Conservation (phyloP, 1,140 invertebrate species). For the Lordiphosa stackelbergi region DNA sequence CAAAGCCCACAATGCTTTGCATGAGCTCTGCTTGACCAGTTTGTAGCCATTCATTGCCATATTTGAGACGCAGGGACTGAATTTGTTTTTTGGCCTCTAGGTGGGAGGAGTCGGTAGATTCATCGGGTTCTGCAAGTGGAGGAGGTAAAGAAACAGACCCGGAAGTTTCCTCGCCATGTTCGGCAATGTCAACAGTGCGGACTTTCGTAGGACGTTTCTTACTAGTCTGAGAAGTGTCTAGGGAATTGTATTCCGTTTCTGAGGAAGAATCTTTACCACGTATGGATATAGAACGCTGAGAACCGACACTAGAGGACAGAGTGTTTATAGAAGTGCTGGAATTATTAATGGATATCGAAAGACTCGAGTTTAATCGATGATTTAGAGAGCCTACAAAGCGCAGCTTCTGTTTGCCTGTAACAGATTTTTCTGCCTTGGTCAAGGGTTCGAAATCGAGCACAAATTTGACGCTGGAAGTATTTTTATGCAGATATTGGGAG, state of each 20-base stretch:
- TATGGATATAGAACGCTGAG: slow-evolving; percentile 46
- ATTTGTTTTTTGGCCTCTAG: slow-evolving; percentile 82
- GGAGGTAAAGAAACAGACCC: neutral
- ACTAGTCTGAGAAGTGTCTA: slow-evolving; percentile 16
- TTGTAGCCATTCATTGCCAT: slow-evolving; percentile 81
- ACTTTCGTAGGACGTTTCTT: slow-evolving; percentile 39
- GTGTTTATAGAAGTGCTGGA: slow-evolving; percentile 44
- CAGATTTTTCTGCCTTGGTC: slow-evolving; percentile 78
- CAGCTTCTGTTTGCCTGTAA: slow-evolving; percentile 74
- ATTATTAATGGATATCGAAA: slow-evolving; percentile 50
- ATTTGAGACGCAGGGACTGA: slow-evolving; percentile 79
- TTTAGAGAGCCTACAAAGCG: slow-evolving; percentile 32
- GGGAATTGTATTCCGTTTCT: slow-evolving; percentile 26
- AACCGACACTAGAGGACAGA: slow-evolving; percentile 66
- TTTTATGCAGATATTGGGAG: slow-evolving; percentile 80
- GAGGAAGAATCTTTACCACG: slow-evolving; percentile 30
- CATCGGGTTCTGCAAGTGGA: neutral
- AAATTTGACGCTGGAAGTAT: slow-evolving; percentile 79
- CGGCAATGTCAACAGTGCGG: slow-evolving; percentile 62
- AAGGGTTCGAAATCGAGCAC: slow-evolving; percentile 79
- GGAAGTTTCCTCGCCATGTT: slow-evolving; percentile 19
- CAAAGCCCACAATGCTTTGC: slow-evolving; percentile 71
- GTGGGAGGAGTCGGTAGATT: slow-evolving; percentile 56
- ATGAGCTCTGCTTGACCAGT: slow-evolving; percentile 79
- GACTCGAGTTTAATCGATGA: slow-evolving; percentile 32